Evolutionary conservation across 2,113 vertebrate genomes (phyloP).

Genomic region (Carassius auratus): DNA sequence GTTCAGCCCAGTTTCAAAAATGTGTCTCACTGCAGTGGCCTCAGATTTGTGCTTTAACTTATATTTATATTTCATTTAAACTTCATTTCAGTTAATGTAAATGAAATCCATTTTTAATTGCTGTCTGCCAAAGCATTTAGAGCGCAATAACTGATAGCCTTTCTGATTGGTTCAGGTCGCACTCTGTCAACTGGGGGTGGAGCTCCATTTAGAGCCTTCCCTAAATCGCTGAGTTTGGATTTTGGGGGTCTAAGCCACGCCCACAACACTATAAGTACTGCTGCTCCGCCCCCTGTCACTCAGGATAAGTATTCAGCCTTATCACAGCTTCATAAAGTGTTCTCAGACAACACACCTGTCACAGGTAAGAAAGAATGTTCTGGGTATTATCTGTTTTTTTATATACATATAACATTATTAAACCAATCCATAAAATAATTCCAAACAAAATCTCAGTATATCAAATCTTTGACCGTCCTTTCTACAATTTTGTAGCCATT

Average conservation of each 20-base stretch:
- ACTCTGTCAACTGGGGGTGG: conserved; percentile 71
- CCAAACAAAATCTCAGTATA: not conserved
- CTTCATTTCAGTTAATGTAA: not conserved
- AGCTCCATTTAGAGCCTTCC: conserved; percentile 79
- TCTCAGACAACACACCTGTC: conserved; percentile 65
- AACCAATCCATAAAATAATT: not conserved
- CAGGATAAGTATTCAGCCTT: conserved; percentile 79
- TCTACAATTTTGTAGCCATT: conserved; percentile 48
- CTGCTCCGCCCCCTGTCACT: conserved; percentile 46
- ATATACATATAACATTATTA: not conserved
- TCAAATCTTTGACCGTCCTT: not conserved
- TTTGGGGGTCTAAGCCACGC: conserved; percentile 74
- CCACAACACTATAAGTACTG: conserved; percentile 53
- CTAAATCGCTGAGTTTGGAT: conserved; percentile 81
- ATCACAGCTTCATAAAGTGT: conserved; percentile 77
- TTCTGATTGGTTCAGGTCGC: conserved; percentile 70
- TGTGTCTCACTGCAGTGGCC: not conserved
- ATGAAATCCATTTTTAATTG: not conserved
- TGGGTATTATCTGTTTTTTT: not conserved
- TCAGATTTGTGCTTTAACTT: not conserved
- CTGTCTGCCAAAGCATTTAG: not conserved
- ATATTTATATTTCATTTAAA: not conserved
- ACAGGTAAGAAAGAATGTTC: conserved; percentile 64
- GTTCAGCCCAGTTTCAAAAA: not conserved
- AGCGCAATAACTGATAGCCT: not conserved